Base-by-base conservation (phyloP, 2,113 vertebrate species). In the Nibea coibor region DNA sequence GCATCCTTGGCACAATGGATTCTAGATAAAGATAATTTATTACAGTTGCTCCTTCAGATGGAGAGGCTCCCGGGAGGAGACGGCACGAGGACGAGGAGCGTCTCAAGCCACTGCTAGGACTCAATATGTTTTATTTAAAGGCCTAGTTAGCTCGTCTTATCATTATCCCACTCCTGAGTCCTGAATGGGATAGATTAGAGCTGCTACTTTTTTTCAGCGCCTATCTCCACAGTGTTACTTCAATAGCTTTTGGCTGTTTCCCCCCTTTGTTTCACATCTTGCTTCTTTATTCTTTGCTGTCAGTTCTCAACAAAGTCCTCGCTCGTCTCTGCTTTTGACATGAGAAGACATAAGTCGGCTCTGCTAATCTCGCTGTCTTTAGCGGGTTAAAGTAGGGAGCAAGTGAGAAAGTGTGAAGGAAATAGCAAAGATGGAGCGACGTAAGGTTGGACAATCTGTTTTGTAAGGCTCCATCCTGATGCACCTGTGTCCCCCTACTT, bases 11-110 rank as follows among this genome's bases (percentile, higher is more conserved):
- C 77, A 87, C 89, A 92, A 91, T 81, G 82, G 83, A 89, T 89
- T 88, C 83, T n/a, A 89, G 91, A 90, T 90, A 84, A 89, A 89
- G 87, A 93, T 90, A 88, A 91, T 93, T 89, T 91, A 91, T 90
- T 89, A 87, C 75, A 71, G 75, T 73, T 59, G 54, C 84, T 82
- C 31, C 63, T 81, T 79, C 72, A 81, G 64, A 83, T 70, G 73
- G 75, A 84, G 81, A 70, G 47, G 47, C 51, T 85, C 82, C 47
- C 17, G 45, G 61, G 88, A 87, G 81, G 69, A 78, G 61, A 69
- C 2, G 43, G 48, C 19, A 31, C 7, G 16, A 74, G 77, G 48
- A 67, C 14, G 45, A 50, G 71, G 68, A 85, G 58, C 43, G 10
- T 80, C 82, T 78, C 63, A 20, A 82, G 51, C 72, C 78, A 54